phyloP scores from a whole-genome alignment of 2,113 vertebrate species.

The Embiotoca jacksoni region DNA sequence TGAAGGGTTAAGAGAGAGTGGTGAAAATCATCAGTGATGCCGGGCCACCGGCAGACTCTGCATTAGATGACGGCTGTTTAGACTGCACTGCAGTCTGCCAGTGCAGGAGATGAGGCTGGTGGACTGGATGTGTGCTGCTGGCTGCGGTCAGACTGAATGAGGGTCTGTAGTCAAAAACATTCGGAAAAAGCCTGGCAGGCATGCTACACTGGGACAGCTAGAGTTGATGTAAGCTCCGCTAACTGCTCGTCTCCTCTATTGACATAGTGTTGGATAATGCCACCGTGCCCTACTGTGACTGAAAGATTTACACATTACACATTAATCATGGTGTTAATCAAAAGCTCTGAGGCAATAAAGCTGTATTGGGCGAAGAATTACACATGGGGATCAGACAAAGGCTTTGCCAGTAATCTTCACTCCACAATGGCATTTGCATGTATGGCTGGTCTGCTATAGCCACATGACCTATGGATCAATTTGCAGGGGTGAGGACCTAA shows the following conservation, averaged over 20 bases:
- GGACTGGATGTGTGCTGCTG: conserved; percentile 55
- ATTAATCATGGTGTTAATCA: conserved; percentile 41
- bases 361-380: conserved; percentile 36
- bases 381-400: conserved; percentile 49
- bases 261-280: conserved; percentile 51
- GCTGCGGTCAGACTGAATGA: conserved; percentile 54
- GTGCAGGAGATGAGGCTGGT: conserved; percentile 52
- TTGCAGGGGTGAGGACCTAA: conserved; percentile 21
- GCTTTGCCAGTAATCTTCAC: conserved; percentile 36
- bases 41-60: conserved; percentile 54
- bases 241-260: conserved; percentile 52
- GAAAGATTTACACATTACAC: conserved; percentile 46
- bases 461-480: conserved; percentile 44
- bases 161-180: conserved; percentile 59
- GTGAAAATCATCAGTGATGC: conserved; percentile 52
- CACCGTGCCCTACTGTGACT: conserved; percentile 37
- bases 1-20: conserved; percentile 31
- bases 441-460: conserved; percentile 24
- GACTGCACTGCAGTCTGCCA: conserved; percentile 65
- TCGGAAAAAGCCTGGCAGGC: conserved; percentile 79
- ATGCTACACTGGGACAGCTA: conserved; percentile 47
- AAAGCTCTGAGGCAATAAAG: conserved; percentile 41
- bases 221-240: conserved; percentile 49
- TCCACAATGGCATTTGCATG: conserved; percentile 31
- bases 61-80: conserved; percentile 63